A percentile compares a stretch with the other conserved stretches of the same genome.
phyloP scores from a whole-genome alignment of 2,113 vertebrate species.

The Corythaixoides concolor region DNA sequence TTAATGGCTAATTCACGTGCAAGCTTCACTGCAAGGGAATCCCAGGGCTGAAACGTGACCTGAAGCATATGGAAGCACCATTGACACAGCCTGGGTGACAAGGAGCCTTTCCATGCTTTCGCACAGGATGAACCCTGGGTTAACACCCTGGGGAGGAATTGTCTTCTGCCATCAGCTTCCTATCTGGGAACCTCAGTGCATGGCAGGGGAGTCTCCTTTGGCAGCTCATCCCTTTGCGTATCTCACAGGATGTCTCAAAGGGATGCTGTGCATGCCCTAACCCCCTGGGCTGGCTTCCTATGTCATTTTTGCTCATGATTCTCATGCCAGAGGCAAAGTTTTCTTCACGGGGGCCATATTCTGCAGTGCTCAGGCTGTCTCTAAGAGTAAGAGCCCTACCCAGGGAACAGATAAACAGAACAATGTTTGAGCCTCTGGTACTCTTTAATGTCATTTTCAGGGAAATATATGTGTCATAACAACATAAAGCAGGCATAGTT shows the following conservation, averaged over 20 bases:
- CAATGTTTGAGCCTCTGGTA: constrained; percentile 46
- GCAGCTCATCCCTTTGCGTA: not conserved
- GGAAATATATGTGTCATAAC: constrained; percentile 66
- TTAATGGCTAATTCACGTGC: not conserved
- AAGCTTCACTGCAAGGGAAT: not conserved
- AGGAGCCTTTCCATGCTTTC: not conserved
- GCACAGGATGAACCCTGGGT: not conserved
- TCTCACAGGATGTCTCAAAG: not conserved
- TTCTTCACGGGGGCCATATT: not conserved
- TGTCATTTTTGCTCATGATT: not conserved
- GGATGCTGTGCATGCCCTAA: not conserved
- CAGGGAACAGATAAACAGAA: constrained; percentile 58
- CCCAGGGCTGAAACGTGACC: not conserved
- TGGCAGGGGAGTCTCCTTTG: not conserved
- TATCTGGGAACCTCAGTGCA: not conserved
- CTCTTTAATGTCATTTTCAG: constrained; percentile 54
- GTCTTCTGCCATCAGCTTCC: not conserved
- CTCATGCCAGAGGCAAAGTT: not conserved
- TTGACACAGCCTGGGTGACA: not conserved
- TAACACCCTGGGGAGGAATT: not conserved
- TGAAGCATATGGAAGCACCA: not conserved
- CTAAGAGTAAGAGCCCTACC: constrained; percentile 14
- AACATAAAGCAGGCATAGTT: constrained; percentile 64
- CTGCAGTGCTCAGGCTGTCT: constrained; percentile 24
- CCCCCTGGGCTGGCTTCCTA: not conserved